Conservation (phyloP, 2,888 invertebrate species). For the Epinotia nisella region DNA sequence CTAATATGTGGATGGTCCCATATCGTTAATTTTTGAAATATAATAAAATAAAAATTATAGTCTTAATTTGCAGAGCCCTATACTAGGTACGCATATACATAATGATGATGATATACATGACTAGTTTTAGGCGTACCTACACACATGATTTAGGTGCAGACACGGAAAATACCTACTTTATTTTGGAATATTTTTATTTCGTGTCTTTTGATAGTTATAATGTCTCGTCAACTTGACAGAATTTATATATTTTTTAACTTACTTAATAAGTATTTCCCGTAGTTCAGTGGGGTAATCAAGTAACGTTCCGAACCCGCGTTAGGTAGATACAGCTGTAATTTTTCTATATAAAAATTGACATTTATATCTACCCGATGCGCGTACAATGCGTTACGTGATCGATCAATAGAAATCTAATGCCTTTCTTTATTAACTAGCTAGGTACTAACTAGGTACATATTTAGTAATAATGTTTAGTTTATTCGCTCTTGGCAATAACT, state of each 20-base stretch:
- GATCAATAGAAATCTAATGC: too few species aligned
- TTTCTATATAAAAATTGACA: too few species aligned
- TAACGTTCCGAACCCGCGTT: too few species aligned
- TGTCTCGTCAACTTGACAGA: neutral
- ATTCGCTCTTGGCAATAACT: neutral
- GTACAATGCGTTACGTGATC: too few species aligned
- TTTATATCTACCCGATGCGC: too few species aligned
- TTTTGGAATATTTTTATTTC: neutral
- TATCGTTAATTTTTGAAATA: neutral
- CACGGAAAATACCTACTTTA: neutral
- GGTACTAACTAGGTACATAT: too few species aligned
- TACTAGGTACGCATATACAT: neutral
- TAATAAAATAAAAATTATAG: neutral
- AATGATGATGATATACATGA: too few species aligned
- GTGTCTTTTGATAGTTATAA: neutral
- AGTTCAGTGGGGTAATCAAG: too few species aligned
- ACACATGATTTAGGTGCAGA: neutral
- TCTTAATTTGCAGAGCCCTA: neutral
- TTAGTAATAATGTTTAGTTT: neutral
- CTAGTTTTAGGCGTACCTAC: neutral
- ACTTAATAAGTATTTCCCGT: neutral
- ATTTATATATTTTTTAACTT: neutral
- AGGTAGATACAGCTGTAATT: too few species aligned
- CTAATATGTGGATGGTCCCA: too few species aligned
- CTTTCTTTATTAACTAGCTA: too few species aligned